Percentiles rank a stretch among this genome's conserved stretches.
Evolutionary conservation across 2,888 invertebrate species (phyloP).

Genomic region (Allolobophora icterica): DNA sequence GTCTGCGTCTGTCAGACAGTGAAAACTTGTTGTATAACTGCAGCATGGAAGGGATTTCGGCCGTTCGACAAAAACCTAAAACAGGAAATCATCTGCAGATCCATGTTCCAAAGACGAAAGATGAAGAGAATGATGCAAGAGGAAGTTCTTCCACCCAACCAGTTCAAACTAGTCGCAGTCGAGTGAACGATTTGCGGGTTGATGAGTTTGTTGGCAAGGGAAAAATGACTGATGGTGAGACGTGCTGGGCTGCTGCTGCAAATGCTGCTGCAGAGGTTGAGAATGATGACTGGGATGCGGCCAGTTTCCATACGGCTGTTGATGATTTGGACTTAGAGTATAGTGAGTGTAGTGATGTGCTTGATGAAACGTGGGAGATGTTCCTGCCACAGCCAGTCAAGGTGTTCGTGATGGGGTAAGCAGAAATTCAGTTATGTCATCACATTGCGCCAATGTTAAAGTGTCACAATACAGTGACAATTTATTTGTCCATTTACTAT

Average conservation of each 20-base stretch:
- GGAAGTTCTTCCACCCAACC: background rate
- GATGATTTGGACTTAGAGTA: slow-evolving; percentile 30
- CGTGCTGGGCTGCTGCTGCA: background rate
- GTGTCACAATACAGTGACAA: background rate
- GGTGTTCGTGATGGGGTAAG: slow-evolving; percentile 25
- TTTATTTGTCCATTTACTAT: background rate
- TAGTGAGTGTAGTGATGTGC: slow-evolving; percentile 4
- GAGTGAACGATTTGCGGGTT: background rate
- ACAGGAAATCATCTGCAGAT: background rate
- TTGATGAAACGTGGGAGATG: background rate
- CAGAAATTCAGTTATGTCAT: background rate
- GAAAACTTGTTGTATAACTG: background rate
- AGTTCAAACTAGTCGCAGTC: background rate
- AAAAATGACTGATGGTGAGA: background rate
- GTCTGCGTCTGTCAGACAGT: slow-evolving; percentile 18
- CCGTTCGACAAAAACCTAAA: background rate
- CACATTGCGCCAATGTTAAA: background rate
- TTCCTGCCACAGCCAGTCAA: background rate
- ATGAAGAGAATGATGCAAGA: too few species aligned
- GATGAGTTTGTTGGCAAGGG: background rate
- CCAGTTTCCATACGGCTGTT: slow-evolving; percentile 26
- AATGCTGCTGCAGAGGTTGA: background rate
- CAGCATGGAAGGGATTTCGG: background rate
- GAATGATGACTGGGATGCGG: background rate
- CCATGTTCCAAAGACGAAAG: background rate